Conservation (phyloP, 2,888 invertebrate genomes). For the Omphaloscelis lunosa region DNA sequence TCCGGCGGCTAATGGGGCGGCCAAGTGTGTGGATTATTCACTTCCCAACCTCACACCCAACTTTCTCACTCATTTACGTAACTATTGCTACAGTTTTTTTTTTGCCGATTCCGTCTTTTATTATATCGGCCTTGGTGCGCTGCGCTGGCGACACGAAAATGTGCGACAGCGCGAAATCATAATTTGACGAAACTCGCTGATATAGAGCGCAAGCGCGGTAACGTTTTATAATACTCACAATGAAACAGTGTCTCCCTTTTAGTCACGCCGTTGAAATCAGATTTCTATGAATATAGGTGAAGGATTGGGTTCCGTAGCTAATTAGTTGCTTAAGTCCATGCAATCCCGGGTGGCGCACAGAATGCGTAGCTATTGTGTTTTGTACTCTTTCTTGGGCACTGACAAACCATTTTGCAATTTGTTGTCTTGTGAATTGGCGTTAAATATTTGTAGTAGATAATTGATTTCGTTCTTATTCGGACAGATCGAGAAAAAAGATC, state of each 20-base stretch:
- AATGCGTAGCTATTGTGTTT: constrained; percentile 52
- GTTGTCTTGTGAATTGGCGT: constrained; percentile 13
- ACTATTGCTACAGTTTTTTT: constrained; percentile 82
- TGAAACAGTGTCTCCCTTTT: constrained; percentile 74
- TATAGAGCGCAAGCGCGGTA: constrained; percentile 70
- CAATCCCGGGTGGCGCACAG: constrained; percentile 47
- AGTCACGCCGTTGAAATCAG: constrained; percentile 75
- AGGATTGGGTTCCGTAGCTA: constrained; percentile 63
- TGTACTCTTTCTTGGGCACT: constrained; percentile 47
- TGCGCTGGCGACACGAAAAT: constrained; percentile 79
- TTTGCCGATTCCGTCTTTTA: constrained; percentile 79
- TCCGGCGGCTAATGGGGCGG: constrained; percentile 67
- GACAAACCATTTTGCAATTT: constrained; percentile 41
- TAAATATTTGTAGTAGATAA: constrained; percentile 6
- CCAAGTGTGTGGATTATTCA: constrained; percentile 66
- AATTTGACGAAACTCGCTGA: constrained; percentile 80
- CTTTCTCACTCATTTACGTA: constrained; percentile 82
- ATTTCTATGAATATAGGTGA: constrained; percentile 65
- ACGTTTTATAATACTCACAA: constrained; percentile 69
- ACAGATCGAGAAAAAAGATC: not conserved
- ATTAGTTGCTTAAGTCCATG: constrained; percentile 55
- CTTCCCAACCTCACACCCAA: constrained; percentile 76
- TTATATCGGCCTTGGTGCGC: constrained; percentile 82
- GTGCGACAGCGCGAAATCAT: constrained; percentile 77
- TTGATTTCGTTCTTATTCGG: not conserved